Evolutionary conservation across 2,113 vertebrate species (phyloP).

Genomic region (human (Homo sapiens)): DNA sequence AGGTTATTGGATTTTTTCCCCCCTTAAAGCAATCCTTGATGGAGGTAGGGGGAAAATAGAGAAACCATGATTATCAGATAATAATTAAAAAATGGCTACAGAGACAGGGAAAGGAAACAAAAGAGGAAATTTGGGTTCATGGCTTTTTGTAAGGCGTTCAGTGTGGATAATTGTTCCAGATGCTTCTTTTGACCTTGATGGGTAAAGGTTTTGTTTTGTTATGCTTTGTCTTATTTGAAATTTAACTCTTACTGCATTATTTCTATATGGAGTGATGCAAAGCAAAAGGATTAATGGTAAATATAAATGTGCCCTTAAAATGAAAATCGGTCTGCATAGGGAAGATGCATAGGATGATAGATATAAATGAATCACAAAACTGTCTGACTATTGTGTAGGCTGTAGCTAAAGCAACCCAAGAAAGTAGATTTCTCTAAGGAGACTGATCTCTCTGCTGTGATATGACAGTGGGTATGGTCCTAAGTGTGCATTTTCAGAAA

Average conservation of each 20-base stretch:
- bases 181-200: background rate
- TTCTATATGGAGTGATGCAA: background rate
- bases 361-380: background rate
- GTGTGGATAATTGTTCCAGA: background rate
- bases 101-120: background rate
- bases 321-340: background rate
- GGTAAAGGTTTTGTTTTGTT: background rate
- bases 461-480: background rate
- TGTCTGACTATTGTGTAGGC: background rate
- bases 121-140: background rate
- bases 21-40: constrained; percentile 52
- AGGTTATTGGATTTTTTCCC: constrained; percentile 56
- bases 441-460: background rate
- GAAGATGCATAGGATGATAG: background rate
- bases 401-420: background rate
- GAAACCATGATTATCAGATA: background rate
- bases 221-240: constrained; percentile 16
- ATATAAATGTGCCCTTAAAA: background rate
- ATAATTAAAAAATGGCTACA: background rate
- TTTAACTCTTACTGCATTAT: background rate
- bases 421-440: background rate
- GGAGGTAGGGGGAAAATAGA: background rate
- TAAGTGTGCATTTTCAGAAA: constrained; percentile 26
- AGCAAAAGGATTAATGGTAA: background rate
- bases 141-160: background rate